Conservation (phyloP, 2,888 invertebrate species). For the Agrilus biguttatus region DNA sequence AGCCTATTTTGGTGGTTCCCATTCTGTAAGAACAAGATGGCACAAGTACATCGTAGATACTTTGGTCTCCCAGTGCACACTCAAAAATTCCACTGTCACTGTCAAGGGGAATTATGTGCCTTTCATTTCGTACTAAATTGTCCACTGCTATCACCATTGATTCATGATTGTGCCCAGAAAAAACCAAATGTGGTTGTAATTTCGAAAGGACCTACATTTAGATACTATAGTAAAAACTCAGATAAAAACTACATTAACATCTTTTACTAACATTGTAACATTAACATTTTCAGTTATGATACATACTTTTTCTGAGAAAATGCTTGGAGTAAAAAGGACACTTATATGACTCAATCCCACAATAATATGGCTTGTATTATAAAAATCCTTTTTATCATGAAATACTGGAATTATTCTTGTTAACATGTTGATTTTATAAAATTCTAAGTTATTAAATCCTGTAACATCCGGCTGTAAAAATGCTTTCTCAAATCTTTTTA, state of each 20-base stretch:
- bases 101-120: slow-evolving; percentile 20
- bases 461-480: slow-evolving; percentile 58
- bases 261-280: not conserved
- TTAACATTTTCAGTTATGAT: not conserved
- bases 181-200: slow-evolving; percentile 52
- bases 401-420: slow-evolving; percentile 45
- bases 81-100: slow-evolving; percentile 29
- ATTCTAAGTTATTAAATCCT: slow-evolving; percentile 44
- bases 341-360: slow-evolving; percentile 66
- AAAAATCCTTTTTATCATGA: slow-evolving; percentile 30
- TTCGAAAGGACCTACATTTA: slow-evolving; percentile 41
- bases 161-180: slow-evolving; percentile 55
- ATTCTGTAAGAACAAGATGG: slow-evolving; percentile 95
- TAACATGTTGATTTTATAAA: slow-evolving; percentile 63
- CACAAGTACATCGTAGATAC: slow-evolving; percentile 63
- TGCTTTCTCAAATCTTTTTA: slow-evolving; percentile 55
- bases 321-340: slow-evolving; percentile 37
- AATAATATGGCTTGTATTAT: slow-evolving; percentile 34
- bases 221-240: not conserved
- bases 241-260: too few species aligned
- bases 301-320: slow-evolving; percentile 37
- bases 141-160: slow-evolving; percentile 42
- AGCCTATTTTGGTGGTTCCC: slow-evolving; percentile 79
- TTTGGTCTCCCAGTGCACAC: slow-evolving; percentile 30
- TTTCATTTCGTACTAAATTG: slow-evolving; percentile 19